phyloP scores from a whole-genome alignment of 2,113 vertebrate genomes.

The Chaetura pelagica region DNA sequence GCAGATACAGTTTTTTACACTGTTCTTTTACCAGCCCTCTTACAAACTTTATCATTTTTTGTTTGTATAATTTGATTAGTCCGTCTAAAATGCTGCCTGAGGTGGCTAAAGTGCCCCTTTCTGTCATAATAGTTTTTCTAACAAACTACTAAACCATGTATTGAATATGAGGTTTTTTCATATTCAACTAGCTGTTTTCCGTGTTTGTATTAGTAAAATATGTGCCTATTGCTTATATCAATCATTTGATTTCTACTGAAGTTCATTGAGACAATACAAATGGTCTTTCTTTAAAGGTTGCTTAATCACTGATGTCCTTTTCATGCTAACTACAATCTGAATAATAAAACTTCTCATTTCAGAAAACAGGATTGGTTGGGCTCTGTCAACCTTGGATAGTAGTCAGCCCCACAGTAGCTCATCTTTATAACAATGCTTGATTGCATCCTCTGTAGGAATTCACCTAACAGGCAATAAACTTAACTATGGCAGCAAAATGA shows the following conservation, averaged over 20 bases:
- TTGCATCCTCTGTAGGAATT: background rate
- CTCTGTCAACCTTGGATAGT: background rate
- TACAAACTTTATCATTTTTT: background rate
- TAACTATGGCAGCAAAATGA: background rate
- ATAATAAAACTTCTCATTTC: background rate
- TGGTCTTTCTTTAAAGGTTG: background rate
- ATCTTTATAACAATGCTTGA: background rate
- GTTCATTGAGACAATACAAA: background rate
- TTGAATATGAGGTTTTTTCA: background rate
- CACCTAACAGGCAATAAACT: fast-evolving
- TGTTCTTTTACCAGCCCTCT: background rate
- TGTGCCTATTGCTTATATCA: background rate
- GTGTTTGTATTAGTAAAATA: background rate
- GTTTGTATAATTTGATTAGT: background rate
- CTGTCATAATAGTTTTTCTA: background rate
- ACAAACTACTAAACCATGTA: background rate
- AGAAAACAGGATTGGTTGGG: background rate
- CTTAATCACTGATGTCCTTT: background rate
- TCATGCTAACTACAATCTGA: background rate
- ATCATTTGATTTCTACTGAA: fast-evolving
- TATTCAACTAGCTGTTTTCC: background rate
- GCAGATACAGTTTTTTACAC: background rate
- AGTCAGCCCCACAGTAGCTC: background rate
- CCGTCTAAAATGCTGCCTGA: background rate
- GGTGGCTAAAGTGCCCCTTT: background rate